Percentiles rank a stretch among this genome's conserved stretches.
phyloP scores from a whole-genome alignment of 2,888 invertebrate genomes.

The Polylopha cassiicola region DNA sequence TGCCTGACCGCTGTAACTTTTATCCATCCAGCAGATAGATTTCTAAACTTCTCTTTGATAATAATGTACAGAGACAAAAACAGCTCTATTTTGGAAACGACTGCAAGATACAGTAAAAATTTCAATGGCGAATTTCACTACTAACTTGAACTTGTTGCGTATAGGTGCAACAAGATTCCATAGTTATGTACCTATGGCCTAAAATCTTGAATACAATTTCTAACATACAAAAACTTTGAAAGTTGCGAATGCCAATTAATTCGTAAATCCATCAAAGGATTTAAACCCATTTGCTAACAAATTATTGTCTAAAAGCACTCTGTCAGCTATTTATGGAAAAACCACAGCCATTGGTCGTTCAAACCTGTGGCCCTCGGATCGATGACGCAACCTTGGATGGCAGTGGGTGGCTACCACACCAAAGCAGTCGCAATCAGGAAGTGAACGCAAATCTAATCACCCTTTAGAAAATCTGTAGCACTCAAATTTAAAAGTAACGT shows the following conservation, averaged over 20 bases:
- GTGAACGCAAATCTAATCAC: conserved; percentile 26
- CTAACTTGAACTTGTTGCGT: no score
- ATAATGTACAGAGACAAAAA: no score
- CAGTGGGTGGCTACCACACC: conserved; percentile 38
- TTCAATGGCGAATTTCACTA: no score
- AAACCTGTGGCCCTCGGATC: conserved; percentile 40
- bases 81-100: no score
- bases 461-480: neutral
- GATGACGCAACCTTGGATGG: conserved; percentile 52
- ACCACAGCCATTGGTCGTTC: conserved; percentile 21
- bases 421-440: conserved; percentile 32
- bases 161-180: no score
- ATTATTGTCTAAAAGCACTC: conserved; percentile 8
- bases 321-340: conserved; percentile 7
- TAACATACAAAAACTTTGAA: conserved; percentile 1
- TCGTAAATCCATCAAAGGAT: conserved; percentile 5
- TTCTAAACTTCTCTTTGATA: no score
- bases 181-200: no score
- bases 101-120: no score
- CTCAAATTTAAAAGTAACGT: neutral
- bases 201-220: no score
- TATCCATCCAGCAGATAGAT: no score
- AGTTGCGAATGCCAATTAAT: conserved; percentile 5
- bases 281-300: conserved; percentile 1
- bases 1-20: no score